phyloP scores from a whole-genome alignment of 2,888 invertebrate species.

The Eupithecia insigniata region DNA sequence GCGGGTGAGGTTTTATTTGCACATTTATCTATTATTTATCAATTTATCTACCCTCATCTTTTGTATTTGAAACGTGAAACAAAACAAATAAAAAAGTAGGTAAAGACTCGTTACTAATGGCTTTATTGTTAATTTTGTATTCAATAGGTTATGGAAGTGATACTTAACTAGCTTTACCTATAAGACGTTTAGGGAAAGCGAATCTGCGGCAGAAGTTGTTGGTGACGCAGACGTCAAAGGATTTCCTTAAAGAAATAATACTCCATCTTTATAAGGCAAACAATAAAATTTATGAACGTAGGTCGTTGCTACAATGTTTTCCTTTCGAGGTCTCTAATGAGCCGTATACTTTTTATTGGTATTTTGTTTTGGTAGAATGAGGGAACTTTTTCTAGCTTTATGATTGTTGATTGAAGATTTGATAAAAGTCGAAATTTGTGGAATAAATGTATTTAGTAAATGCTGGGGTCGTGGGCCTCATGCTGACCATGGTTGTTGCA shows the following conservation, averaged over 20 bases:
- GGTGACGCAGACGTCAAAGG: background rate
- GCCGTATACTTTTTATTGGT: constrained; percentile 19
- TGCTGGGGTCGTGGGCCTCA: background rate
- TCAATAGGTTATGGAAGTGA: background rate
- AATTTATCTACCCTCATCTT: background rate
- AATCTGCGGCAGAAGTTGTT: background rate
- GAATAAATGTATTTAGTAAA: background rate
- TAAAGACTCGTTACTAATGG: background rate
- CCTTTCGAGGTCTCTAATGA: constrained; percentile 17
- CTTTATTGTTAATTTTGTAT: background rate
- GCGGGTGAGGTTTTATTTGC: background rate
- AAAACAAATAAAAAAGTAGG: background rate
- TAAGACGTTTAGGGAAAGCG: background rate
- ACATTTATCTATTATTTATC: background rate
- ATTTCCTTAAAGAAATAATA: constrained; percentile 5
- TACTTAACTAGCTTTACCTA: too few relatives aligned
- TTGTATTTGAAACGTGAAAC: background rate
- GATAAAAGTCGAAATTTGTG: background rate
- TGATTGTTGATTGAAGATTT: constrained; percentile 4
- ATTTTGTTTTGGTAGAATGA: constrained; percentile 11
- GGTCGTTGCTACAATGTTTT: constrained; percentile 17
- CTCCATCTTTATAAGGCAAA: constrained; percentile 1
- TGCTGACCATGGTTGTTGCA: background rate
- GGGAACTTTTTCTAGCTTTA: constrained; percentile 8
- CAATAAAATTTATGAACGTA: constrained; percentile 18